phyloP scores from a whole-genome alignment of 2,113 vertebrate species.

The Epinephelus cyanopodus region DNA sequence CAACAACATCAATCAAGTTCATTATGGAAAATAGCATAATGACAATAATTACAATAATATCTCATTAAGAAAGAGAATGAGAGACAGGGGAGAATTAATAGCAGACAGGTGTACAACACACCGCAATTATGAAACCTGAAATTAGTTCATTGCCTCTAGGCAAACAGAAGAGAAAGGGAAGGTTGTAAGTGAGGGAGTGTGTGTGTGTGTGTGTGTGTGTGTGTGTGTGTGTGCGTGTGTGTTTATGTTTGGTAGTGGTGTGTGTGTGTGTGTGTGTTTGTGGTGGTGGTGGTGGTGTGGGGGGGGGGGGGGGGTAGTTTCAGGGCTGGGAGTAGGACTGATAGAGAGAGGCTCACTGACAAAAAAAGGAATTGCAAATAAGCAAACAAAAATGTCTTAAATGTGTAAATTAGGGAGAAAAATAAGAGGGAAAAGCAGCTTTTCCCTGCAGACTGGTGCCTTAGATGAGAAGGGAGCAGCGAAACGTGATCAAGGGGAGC shows the following conservation, averaged over 20 bases:
- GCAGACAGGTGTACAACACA: slow-evolving; percentile 99
- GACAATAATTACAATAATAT: slow-evolving; percentile 89
- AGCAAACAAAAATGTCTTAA: slow-evolving; percentile 98
- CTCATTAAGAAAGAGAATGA: slow-evolving; percentile 88
- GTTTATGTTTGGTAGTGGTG: slow-evolving; percentile 21
- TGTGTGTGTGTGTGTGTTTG: slow-evolving; percentile 14
- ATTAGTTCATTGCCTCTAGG: slow-evolving; percentile 97
- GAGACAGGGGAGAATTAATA: slow-evolving; percentile 90
- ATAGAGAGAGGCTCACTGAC: slow-evolving; percentile 68
- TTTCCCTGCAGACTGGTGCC: slow-evolving; percentile 92
- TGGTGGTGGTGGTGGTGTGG: too few relatives aligned
- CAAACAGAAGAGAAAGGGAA: slow-evolving; percentile 81
- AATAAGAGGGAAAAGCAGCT: slow-evolving; percentile 95
- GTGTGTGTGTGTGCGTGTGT: slow-evolving; percentile 14
- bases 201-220: slow-evolving; percentile 41
- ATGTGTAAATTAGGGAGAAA: slow-evolving; percentile 99
- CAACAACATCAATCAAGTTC: slow-evolving; percentile 85
- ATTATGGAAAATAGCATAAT: slow-evolving; percentile 86
- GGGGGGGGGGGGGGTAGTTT: slow-evolving; percentile 54
- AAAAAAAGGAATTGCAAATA: slow-evolving; percentile 94
- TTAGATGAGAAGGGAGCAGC: slow-evolving; percentile 92
- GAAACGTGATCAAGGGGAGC: slow-evolving; percentile 95
- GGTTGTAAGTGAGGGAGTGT: slow-evolving; percentile 53
- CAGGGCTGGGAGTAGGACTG: slow-evolving; percentile 60
- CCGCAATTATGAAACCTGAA: slow-evolving; percentile 97